Percentiles rank a stretch among this genome's conserved stretches.
phyloP scores from a whole-genome alignment of 2,113 vertebrate species.

The Chamaea fasciata region DNA sequence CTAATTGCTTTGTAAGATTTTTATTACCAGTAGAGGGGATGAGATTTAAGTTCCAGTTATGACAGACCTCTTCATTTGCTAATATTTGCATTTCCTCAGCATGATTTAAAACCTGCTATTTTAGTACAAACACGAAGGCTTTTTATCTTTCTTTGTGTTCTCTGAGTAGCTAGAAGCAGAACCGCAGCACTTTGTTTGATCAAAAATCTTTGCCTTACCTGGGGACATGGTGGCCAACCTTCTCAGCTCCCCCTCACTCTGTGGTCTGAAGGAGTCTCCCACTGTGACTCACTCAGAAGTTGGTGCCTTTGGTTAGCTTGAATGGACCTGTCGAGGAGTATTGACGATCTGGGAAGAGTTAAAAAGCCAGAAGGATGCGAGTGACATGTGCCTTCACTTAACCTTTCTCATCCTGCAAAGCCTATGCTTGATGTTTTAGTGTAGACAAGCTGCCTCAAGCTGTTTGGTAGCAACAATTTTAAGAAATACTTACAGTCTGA shows the following conservation, averaged over 20 bases:
- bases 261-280: not conserved
- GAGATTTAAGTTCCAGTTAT: not conserved
- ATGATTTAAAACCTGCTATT: not conserved
- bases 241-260: not conserved
- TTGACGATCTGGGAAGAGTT: not conserved
- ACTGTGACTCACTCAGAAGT: not conserved
- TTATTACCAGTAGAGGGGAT: not conserved
- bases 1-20: not conserved
- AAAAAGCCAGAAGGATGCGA: not conserved
- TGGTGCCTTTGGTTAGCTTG: not conserved
- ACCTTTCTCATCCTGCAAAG: not conserved
- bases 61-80: not conserved
- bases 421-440: rapidly evolving
- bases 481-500: not conserved
- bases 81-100: not conserved
- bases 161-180: not conserved
- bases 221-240: not conserved
- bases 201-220: not conserved
- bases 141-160: not conserved
- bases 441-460: not conserved
- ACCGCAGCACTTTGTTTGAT: not conserved
- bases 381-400: not conserved
- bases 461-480: not conserved
- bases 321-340: not conserved
- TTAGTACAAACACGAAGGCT: not conserved